Base-by-base conservation (phyloP, 2,888 invertebrate species). In the Tromatobia lineatoria region DNA sequence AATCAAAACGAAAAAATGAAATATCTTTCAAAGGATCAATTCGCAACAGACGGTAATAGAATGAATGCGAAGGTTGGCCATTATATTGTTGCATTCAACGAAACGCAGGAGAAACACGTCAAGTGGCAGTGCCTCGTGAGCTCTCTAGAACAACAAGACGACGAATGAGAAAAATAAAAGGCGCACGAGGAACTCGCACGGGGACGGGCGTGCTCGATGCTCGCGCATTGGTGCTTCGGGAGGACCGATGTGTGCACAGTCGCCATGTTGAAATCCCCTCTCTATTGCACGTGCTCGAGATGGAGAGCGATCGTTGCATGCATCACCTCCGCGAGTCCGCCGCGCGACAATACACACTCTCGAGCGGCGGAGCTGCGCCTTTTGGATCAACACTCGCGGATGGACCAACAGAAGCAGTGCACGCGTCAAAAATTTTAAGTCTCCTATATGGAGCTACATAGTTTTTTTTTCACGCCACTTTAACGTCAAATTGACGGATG, bases 241-340 rank as follows among this genome's bases (percentile, higher is more conserved):
- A 88, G 89, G 87, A 87, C 86, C 90, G 89, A 88, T 91, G 90
- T 93, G 92, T 92, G 91, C 90, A 91, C 87, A 91, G 92, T 91
- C 93, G 93, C 93, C 93, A 93, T 93, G 91, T 91, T 93, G 92
- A 90, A 90, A 88, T 90, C 89, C 88, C 92, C 91, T 88, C 90
- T 86, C 86, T 87, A 81, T 79, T 85, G 82, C 90, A 89, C 89
- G 90, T 87, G 89, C 61, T 76, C 80, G 83, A 85, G 84, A 86
- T 86, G 82, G 59, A 74, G 82, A 81, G 82, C 71, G 81, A 79
- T 70, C 84, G 82, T 80, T 82, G 73, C 50, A 38, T 75, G 75
- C 64, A 70, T 67, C 52, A 59, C 74, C 71, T 57, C 45, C 70
- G 38, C 45, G 74, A 61, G 73, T 45, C 71, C 20, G 42, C 42